Evolutionary conservation across 2,888 invertebrate species (phyloP).

Genomic region (Disparrhopalites patrizii): DNA sequence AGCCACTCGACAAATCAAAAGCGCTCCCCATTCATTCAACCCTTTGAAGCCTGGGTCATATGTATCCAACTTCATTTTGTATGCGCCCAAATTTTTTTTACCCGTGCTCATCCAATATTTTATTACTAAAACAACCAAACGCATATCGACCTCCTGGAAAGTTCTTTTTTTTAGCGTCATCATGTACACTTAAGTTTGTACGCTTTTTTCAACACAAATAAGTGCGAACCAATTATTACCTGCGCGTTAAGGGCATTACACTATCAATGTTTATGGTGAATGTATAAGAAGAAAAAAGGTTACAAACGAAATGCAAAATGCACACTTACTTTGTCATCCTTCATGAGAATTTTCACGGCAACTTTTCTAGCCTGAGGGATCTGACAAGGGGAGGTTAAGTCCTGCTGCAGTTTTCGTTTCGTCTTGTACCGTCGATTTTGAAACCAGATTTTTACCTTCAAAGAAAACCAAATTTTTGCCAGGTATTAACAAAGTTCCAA

Average conservation of each 20-base stretch:
- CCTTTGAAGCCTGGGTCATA: too few species aligned
- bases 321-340: constrained; percentile 65
- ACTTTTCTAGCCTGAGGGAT: constrained; percentile 74
- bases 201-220: too few species aligned
- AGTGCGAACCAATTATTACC: constrained; percentile 5
- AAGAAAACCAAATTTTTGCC: too few species aligned
- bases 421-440: constrained; percentile 88
- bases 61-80: too few species aligned
- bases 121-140: too few species aligned
- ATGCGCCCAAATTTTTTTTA: too few species aligned
- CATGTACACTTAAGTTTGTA: too few species aligned
- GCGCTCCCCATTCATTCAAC: too few species aligned
- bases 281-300: constrained; percentile 9
- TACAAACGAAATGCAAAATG: background rate
- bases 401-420: constrained; percentile 79
- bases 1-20: too few species aligned
- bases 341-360: constrained; percentile 85
- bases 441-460: constrained; percentile 68
- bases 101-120: too few species aligned
- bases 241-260: background rate
- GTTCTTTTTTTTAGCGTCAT: too few species aligned
- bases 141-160: too few species aligned
- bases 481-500: background rate
- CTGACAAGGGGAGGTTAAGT: constrained; percentile 45
- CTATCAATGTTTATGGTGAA: background rate